These are phyloP conservation scores for Sylvilagus bachmani DNA, from an alignment of 2,113 vertebrate genomes.

Conservation along the genomic window DNA sequence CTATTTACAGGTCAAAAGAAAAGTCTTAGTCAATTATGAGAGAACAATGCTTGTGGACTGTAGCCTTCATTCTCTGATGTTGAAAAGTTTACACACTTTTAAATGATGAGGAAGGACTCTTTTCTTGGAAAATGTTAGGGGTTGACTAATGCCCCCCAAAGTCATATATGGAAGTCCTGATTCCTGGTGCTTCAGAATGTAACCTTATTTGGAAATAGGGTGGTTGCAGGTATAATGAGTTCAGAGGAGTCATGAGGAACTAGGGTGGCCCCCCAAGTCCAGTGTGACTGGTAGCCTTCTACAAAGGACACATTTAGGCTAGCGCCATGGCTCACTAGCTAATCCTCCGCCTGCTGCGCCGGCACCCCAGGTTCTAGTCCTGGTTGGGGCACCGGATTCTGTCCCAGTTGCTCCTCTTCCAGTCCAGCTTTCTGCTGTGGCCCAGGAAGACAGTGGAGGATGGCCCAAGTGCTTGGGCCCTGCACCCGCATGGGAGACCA, in stretches of 20 bases:
- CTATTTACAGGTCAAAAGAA: neutral
- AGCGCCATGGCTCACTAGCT: too few species aligned
- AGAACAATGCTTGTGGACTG: neutral
- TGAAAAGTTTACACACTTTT: neutral
- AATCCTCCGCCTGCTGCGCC: too few species aligned
- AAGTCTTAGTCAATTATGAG: neutral
- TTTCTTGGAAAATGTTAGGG: neutral
- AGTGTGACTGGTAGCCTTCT: neutral
- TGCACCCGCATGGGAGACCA: too few species aligned
- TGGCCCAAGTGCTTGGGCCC: too few species aligned
- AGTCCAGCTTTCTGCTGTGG: too few species aligned
- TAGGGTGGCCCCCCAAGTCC: neutral
- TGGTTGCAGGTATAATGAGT: neutral
- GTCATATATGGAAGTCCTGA: neutral
- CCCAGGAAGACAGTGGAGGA: too few species aligned
- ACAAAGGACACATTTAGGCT: neutral
- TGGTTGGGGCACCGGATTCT: too few species aligned
- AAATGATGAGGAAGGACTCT: neutral
- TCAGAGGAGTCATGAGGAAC: neutral
- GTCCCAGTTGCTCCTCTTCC: too few species aligned
- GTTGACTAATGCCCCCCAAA: neutral
- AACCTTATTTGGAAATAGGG: neutral
- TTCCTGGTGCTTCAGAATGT: neutral
- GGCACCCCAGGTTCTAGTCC: too few species aligned
- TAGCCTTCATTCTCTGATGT: neutral